These are phyloP conservation scores for Cephus spinipes DNA, from an alignment of 2,888 invertebrate genomes.

Conservation along the genomic window DNA sequence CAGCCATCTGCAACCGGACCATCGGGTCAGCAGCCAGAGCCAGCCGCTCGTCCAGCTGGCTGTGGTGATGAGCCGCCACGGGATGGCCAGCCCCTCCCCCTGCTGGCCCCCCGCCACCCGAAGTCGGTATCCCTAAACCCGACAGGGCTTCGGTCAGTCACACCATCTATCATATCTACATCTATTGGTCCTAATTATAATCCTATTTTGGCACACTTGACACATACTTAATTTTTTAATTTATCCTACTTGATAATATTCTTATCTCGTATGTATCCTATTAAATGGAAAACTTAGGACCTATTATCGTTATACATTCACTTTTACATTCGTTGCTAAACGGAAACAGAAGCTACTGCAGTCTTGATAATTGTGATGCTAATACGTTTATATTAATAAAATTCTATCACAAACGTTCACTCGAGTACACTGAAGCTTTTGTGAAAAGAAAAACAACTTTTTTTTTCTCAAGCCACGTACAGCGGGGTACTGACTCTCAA, in stretches of 20 bases:
- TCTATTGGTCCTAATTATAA: background rate
- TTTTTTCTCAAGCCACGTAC: background rate
- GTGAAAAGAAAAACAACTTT: background rate
- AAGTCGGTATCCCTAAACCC: conserved; percentile 66
- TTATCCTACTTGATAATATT: background rate
- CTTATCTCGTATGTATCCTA: background rate
- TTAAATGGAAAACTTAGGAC: background rate
- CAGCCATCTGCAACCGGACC: conserved; percentile 93
- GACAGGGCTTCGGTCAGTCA: conserved; percentile 41
- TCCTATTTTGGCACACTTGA: background rate
- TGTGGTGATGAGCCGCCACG: conserved; percentile 72
- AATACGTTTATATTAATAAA: background rate
- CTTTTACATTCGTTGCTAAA: background rate
- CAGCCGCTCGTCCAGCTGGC: conserved; percentile 81
- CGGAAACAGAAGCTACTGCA: background rate
- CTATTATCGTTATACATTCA: background rate
- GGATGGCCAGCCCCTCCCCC: conserved; percentile 70
- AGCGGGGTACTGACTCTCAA: background rate
- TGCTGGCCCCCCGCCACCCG: conserved; percentile 64
- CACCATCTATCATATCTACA: conserved; percentile 11
- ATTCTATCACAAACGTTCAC: background rate
- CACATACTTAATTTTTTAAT: background rate
- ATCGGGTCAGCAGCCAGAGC: conserved; percentile 92
- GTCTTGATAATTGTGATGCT: background rate
- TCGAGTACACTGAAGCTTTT: background rate